A percentile compares a stretch with the other conserved stretches of the same genome.
Evolutionary conservation across 2,113 vertebrate species (phyloP).

Genomic region (pig (Sus scrofa)): T2T-Sscrofa CM000830.6:124592501-124593000

Average conservation of each 20-base stretch:
- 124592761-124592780: not conserved
- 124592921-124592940: not conserved
- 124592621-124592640: not conserved
- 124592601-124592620: not conserved
- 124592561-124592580: slow-evolving; percentile 11
- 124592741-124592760: not conserved
- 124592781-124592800: not conserved
- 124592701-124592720: not conserved
- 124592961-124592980: not conserved
- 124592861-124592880: not conserved
- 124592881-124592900: not conserved
- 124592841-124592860: not conserved
- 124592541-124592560: not conserved
- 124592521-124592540: not conserved
- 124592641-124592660: not conserved
- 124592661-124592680: not conserved
- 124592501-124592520: not conserved
- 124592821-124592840: not conserved
- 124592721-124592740: not conserved
- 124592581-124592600: not conserved
- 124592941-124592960: not conserved
- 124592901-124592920: not conserved
- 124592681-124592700: not conserved
- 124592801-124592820: not conserved
- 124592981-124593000: not conserved